Base-by-base conservation (phyloP, 1,140 invertebrate species). In the Bursaphelenchus mucronatus region DNA sequence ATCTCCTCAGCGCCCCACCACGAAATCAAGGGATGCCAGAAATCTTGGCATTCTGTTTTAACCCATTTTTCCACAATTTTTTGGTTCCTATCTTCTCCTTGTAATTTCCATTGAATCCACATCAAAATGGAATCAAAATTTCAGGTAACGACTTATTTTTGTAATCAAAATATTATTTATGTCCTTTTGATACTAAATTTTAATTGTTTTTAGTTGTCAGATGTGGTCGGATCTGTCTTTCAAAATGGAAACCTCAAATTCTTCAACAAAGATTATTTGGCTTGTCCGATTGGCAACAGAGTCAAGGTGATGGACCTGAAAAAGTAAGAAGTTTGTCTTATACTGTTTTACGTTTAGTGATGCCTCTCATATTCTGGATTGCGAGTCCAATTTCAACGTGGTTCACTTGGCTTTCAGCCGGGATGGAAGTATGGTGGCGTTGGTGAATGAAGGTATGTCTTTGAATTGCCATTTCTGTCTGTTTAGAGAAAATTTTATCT, bases 401-500 rank as follows among this genome's bases (percentile, higher is more conserved):
- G 57, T 59, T 13, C 40, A 59, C 40, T 3, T 43, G 11, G 57
- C 57, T 13, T 59, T 59, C 40, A 43, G 30, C 40, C 57, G 11
- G 6, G 30, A 59, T n/a, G 40, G 11, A 39, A 43, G 40, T 30
- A 40, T 59, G 13, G 57, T 44, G 11, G 57, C 45, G 17, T 39
- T 59, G 57, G 45, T 59, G 40, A 59, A 59, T 39, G 57, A 59
- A 59, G 30, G 57, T 59, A 50, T 57, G 57, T 9, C 3, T 44
- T n/a, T 44, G 41, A 44, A 45, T 59, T 30, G 1, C 3, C 11
- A 2, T 11, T 43, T 43, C 13, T 59, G 41, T 9, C 2, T 1
- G 1, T 44, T 40, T 30, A 30, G 30, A 30, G 30, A 5, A 1
- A 30, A 30, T 30, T 30, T 30, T 30, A 30, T 30, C 2, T 30